Conservation (phyloP, 2,888 invertebrate genomes). For the Tachina lurida region DNA sequence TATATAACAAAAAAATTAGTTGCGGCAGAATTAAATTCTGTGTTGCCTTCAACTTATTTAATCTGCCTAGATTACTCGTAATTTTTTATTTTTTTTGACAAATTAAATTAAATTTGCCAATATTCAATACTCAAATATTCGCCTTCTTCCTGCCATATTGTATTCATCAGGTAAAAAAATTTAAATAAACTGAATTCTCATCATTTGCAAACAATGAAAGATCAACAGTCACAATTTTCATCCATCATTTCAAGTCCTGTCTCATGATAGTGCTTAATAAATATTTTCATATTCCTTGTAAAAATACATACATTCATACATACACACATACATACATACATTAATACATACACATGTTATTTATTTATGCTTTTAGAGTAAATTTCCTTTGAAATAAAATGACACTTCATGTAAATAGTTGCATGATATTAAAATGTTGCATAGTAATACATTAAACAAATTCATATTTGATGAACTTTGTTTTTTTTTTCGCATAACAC, state of each 20-base stretch:
- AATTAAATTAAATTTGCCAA: too few species aligned
- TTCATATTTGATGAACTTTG: slow-evolving; percentile 5
- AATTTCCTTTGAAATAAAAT: not conserved
- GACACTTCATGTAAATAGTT: not conserved
- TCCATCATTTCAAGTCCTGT: not conserved
- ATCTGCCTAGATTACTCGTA: too few species aligned
- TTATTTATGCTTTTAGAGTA: not conserved
- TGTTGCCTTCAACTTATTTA: too few species aligned
- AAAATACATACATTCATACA: not conserved
- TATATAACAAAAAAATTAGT: too few species aligned
- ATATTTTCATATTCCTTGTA: not conserved
- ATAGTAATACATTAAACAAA: not conserved
- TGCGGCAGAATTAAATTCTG: too few species aligned
- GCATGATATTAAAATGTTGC: too few species aligned
- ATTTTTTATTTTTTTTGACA: too few species aligned
- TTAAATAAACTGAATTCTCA: too few species aligned
- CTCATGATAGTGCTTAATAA: not conserved
- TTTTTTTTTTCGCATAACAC: not conserved
- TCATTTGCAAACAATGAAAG: not conserved
- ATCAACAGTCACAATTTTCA: not conserved
- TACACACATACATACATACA: not conserved
- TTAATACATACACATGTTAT: too few species aligned
- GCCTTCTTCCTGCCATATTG: too few species aligned
- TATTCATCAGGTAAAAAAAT: too few species aligned
- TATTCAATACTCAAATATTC: too few species aligned